A percentile compares a stretch with the other conserved stretches of the same genome.
These are phyloP conservation scores for Artibeus jamaicensis DNA, from an alignment of 2,797 vertebrate species.

Conservation along the genomic window DNA sequence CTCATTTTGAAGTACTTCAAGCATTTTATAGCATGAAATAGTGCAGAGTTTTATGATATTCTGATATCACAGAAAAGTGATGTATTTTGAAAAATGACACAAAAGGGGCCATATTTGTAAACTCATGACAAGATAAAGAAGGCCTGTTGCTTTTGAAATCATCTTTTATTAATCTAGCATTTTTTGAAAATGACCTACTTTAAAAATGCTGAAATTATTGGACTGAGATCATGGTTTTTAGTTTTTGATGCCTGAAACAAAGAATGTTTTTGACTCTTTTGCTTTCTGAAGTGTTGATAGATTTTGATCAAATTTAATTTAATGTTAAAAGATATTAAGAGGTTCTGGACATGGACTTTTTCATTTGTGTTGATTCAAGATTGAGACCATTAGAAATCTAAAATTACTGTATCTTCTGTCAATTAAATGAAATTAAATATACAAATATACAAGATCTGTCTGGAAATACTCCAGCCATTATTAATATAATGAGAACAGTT, in stretches of 20 bases:
- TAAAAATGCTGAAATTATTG: not conserved
- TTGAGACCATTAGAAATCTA: not conserved
- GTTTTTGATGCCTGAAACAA: not conserved
- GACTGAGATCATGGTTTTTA: not conserved
- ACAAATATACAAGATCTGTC: not conserved
- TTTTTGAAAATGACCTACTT: not conserved
- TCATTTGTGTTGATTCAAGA: not conserved
- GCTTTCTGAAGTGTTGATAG: not conserved
- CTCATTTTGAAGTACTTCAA: not conserved
- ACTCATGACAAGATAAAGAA: not conserved
- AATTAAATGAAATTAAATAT: not conserved
- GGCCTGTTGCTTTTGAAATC: not conserved
- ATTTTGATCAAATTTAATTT: not conserved
- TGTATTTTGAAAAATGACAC: not conserved
- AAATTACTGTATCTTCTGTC: not conserved
- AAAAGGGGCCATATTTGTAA: not conserved
- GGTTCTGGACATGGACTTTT: not conserved
- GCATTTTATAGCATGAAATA: not conserved
- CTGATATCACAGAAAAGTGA: not conserved
- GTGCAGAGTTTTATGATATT: not conserved
- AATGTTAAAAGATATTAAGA: not conserved
- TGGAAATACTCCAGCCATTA: not conserved
- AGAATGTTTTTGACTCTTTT: not conserved
- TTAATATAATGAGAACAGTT: not conserved
- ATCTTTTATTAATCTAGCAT: not conserved